Evolutionary conservation across 2,113 vertebrate genomes (phyloP), one percentile per base, ranked within the genome.

Genomic region (Edolisoma coerulescens): DNA sequence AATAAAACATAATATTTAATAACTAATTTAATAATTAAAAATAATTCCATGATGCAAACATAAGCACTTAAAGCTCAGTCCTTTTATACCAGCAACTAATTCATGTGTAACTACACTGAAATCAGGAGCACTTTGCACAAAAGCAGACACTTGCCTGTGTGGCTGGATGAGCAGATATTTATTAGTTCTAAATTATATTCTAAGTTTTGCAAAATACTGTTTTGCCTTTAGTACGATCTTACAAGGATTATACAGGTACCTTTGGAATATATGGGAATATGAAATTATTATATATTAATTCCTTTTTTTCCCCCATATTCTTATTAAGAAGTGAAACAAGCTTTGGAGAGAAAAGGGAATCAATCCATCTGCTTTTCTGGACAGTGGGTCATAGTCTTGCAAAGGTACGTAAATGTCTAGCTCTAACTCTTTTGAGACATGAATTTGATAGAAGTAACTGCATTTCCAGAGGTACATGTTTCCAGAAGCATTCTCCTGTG

Each of bases 291-390:
- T 32, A 3, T 47, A 74, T 70, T 26, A 39, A 81, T 63, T 65
- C 0, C 2, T 27, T 50, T 45, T 53, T 50, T 18, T 1, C 0
- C 1, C 7, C 30, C 30, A 10, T 26, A 21, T 59, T 88, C 32
- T 63, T 76, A 45, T 61, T 10, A 63, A 42, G 28, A 84, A 59
- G 24, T 11, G 28, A 81, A 80, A 53, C 7, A 65, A 87, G 9
- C 2, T 13, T 1, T 32, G 12, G 17, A 63, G 20, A 90, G 8
- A 64, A 33, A 86, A 84, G 10, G 4, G 5, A 65, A 65, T 30
- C 13, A 57, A 65, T 17, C 11, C 6, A 27, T 63, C 11, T 68
- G 59, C 16, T 76, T 60, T 84, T 74, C 56, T 7, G 19, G 68
- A 28, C 8, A 44, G 32, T 10, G 33, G 5, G 9, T 41, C 60